Evolutionary conservation across 2,888 invertebrate genomes (phyloP).

Genomic region (Callimorpha dominula): DNA sequence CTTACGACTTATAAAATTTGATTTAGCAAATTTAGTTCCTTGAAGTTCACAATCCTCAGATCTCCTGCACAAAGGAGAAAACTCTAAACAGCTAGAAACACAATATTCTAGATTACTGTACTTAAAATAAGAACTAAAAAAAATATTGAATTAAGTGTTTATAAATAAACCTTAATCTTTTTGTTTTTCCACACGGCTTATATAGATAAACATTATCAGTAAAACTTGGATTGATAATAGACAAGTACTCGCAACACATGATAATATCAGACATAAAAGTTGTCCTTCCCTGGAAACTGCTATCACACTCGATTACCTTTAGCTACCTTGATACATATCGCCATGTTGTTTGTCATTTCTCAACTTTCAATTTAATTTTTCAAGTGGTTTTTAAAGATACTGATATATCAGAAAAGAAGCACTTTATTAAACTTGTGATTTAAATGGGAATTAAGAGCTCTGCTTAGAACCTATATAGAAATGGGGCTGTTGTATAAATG

Average conservation of each 20-base stretch:
- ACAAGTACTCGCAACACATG: not conserved
- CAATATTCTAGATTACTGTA: no score
- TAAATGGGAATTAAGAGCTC: not conserved
- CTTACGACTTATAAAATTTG: no score
- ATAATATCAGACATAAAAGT: not conserved
- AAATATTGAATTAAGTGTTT: not conserved
- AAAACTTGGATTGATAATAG: not conserved
- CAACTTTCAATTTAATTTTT: not conserved
- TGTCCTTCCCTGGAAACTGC: not conserved
- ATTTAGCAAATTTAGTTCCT: no score
- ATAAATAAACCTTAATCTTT: not conserved
- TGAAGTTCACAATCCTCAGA: no score
- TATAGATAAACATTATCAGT: not conserved
- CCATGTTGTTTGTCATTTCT: not conserved
- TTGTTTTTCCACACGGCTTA: not conserved
- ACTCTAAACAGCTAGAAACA: no score
- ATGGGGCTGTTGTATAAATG: no score
- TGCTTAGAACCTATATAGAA: no score
- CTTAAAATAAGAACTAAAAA: not conserved
- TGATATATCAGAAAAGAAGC: not conserved
- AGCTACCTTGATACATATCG: not conserved
- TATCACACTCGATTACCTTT: not conserved
- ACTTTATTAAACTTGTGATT: not conserved
- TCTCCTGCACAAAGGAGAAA: no score
- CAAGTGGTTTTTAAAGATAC: not conserved